Evolutionary conservation across 2,888 invertebrate species (phyloP).

Genomic region (Octodonta nipae): DNA sequence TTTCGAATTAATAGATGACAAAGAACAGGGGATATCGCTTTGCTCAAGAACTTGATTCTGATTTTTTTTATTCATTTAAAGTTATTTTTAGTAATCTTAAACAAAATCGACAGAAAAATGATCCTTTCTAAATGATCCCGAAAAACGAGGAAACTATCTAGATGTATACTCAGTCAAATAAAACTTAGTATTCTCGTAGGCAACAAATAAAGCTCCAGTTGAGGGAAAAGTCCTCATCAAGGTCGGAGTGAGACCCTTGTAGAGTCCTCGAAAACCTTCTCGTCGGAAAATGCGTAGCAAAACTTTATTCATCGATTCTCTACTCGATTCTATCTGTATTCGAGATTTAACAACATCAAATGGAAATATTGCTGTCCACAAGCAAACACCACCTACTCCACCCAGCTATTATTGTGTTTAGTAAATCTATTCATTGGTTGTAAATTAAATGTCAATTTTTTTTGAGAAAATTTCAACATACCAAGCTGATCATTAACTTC

Average conservation of each 20-base stretch:
- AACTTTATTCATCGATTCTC: constrained; percentile 48
- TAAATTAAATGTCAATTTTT: no score
- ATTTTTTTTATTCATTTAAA: no score
- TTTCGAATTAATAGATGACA: no score
- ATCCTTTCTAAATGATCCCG: no score
- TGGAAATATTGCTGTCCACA: constrained; percentile 92
- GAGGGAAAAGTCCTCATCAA: constrained; percentile 88
- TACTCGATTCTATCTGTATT: constrained; percentile 71
- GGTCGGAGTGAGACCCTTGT: constrained; percentile 91
- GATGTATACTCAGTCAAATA: no score
- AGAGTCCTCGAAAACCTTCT: constrained; percentile 71
- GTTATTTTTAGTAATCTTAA: no score
- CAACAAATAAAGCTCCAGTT: constrained; percentile 86
- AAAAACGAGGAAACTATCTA: no score
- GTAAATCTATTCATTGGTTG: constrained; percentile 65
- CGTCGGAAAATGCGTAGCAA: constrained; percentile 46
- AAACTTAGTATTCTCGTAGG: constrained; percentile 90
- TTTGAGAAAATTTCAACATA: no score
- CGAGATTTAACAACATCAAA: constrained; percentile 94
- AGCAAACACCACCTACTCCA: constrained; percentile 76
- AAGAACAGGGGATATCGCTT: no score
- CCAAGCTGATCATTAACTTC: no score
- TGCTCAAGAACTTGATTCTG: no score
- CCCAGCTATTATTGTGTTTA: constrained; percentile 78
- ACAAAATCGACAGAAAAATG: no score